phyloP scores from a whole-genome alignment of 2,888 invertebrate species.

The Elysia crispata region DNA sequence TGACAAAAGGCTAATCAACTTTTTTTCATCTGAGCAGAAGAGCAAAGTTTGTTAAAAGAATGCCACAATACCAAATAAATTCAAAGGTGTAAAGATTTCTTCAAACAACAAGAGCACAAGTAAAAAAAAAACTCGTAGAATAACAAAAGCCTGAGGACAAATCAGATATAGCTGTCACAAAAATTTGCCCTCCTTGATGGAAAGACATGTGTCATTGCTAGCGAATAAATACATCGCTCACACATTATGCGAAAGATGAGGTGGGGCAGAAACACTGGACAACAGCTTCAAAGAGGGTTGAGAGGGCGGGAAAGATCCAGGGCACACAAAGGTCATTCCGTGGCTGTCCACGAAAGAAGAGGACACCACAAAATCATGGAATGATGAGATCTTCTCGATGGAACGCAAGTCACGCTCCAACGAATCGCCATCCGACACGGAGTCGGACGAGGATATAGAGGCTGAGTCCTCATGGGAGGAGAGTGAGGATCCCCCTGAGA shows the following conservation, averaged over 20 bases:
- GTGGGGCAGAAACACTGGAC: slow-evolving; percentile 40
- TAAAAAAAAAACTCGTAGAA: no score
- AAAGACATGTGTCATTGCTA: no score
- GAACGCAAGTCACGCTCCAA: slow-evolving; percentile 67
- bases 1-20: no score
- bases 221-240: slow-evolving; percentile 5
- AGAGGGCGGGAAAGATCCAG: slow-evolving; percentile 44
- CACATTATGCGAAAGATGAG: slow-evolving; percentile 36
- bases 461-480: slow-evolving; percentile 31
- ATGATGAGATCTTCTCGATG: slow-evolving; percentile 47
- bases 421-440: slow-evolving; percentile 48
- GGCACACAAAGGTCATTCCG: slow-evolving; percentile 35
- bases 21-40: no score
- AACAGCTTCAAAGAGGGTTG: slow-evolving; percentile 36
- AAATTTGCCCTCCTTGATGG: no score
- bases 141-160: no score
- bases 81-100: no score
- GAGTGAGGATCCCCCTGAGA: background rate
- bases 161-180: no score
- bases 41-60: no score
- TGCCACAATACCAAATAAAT: no score
- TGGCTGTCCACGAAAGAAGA: slow-evolving; percentile 41
- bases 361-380: slow-evolving; percentile 47
- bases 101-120: no score
- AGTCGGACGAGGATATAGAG: slow-evolving; percentile 44